Evolutionary conservation across 2,113 vertebrate genomes (phyloP).

Genomic region (Chlorocebus sabaeus): DNA sequence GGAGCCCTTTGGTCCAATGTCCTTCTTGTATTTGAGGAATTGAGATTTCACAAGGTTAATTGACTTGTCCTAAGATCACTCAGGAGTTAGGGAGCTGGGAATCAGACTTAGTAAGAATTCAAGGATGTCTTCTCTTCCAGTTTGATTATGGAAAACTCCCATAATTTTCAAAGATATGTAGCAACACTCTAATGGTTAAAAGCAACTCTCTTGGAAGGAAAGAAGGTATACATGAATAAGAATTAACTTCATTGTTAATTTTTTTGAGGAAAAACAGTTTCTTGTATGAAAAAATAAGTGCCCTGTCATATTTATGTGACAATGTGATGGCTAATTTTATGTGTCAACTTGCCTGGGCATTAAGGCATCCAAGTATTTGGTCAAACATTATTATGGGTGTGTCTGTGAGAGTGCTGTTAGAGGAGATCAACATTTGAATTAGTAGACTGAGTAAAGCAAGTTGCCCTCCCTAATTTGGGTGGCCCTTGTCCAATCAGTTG

Average conservation of each 20-base stretch:
- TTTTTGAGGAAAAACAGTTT: background rate
- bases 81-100: background rate
- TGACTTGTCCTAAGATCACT: background rate
- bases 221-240: background rate
- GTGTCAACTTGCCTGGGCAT: background rate
- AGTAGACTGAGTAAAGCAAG: background rate
- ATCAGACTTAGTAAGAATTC: background rate
- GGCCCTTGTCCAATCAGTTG: background rate
- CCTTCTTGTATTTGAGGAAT: background rate
- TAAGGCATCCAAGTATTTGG: no score
- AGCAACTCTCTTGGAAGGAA: background rate
- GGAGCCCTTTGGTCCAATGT: background rate
- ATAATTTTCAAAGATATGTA: background rate
- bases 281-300: constrained; percentile 23
- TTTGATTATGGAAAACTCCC: background rate
- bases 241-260: background rate
- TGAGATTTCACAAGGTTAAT: background rate
- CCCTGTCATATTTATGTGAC: background rate
- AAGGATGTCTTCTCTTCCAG: background rate
- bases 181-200: background rate
- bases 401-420: background rate
- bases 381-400: background rate
- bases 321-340: background rate
- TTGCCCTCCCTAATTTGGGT: background rate
- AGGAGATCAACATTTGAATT: background rate